Percentiles rank a stretch among this genome's conserved stretches.
Conservation (phyloP, 1,140 invertebrate genomes). For the Chymomyza costata region DNA sequence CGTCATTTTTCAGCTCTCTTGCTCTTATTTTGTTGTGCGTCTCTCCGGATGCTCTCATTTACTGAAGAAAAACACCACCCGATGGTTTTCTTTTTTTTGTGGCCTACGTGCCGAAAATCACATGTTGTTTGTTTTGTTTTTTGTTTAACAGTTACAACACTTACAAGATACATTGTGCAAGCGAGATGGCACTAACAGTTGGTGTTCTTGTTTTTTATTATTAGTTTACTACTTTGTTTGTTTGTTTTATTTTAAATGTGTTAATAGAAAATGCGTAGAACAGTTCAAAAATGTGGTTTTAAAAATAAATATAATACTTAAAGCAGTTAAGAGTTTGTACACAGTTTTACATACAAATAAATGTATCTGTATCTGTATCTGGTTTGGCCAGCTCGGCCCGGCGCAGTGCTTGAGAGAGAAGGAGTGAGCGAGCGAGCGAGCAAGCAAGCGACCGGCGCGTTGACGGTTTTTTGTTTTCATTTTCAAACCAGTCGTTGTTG, state of each 20-base stretch:
- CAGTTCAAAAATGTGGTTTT: constrained; percentile 26
- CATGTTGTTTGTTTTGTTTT: constrained; percentile 62
- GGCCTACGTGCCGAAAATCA: constrained; percentile 70
- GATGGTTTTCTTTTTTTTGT: constrained; percentile 26
- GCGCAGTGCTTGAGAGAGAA: too few relatives aligned
- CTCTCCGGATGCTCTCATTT: constrained; percentile 7
- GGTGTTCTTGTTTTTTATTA: background rate
- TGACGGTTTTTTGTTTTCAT: constrained; percentile 63
- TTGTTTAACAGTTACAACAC: constrained; percentile 36
- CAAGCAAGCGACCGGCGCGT: constrained; percentile 54
- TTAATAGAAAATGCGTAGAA: constrained; percentile 41
- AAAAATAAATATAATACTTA: background rate
- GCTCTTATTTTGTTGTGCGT: constrained; percentile 26
- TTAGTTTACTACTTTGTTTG: constrained; percentile 6
- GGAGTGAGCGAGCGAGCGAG: too few relatives aligned
- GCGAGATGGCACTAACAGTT: constrained; percentile 12
- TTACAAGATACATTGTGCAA: constrained; percentile 13
- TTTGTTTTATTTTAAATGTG: background rate
- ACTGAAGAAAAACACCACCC: constrained; percentile 18
- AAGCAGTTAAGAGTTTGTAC: constrained; percentile 15
- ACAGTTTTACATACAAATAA: constrained; percentile 18
- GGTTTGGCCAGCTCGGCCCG: too few relatives aligned
- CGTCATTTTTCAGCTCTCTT: constrained; percentile 13
- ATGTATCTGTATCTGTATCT: constrained; percentile 38
- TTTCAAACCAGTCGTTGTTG: constrained; percentile 62